Evolutionary conservation across 2,888 invertebrate species (phyloP), one percentile per base, ranked within the genome.

Genomic region (Theodoxus fluviatilis): DNA sequence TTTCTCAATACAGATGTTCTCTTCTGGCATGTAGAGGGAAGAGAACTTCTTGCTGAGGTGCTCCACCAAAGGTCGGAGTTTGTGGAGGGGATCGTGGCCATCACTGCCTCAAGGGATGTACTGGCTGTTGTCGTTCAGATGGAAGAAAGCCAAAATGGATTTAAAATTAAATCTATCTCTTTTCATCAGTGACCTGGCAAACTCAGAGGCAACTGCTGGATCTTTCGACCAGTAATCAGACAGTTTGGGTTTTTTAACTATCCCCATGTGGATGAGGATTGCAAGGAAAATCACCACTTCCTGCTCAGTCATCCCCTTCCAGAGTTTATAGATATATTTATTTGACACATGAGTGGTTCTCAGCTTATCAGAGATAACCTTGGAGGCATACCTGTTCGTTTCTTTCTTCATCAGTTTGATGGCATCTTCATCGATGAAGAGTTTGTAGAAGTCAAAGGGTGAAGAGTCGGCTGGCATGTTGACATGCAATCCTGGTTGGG

Each of bases 201-300:
- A 55, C 6, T 15, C 12, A 0, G 57, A 40, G 18, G 37, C 28
- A 1, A 68, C 1, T 3, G 38, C 15, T 0, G 43, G 59, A 37
- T 68, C 3, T 7, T 15, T 57, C 9, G 68, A 59, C 57, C 57
- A 68, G 68, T 68, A 68, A 28, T 68, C 68, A 0, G 9, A 9
- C 0, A 59, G 25, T 43, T 37, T 15, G 15, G 59, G 57, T 38
- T 68, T 68, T 18, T 43, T n/a, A 12, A 57, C 59, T 1, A 61
- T 31, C 22, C 61, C 61, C 68, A 63, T 69, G 63, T 69, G 61
- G 9, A 61, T 9, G 33, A 47, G 63, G 28, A 63, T 63, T 3
- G 38, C 33, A 35, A 63, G 15, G 18, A 63, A 63, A 15, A 15
- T 25, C 3, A 15, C 2, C 18, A 63, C n/a, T 2, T 63, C 63